Evolutionary conservation across 2,888 invertebrate species (phyloP), one percentile per base, ranked within the genome.

Genomic region (Spisula subtruncata): DNA sequence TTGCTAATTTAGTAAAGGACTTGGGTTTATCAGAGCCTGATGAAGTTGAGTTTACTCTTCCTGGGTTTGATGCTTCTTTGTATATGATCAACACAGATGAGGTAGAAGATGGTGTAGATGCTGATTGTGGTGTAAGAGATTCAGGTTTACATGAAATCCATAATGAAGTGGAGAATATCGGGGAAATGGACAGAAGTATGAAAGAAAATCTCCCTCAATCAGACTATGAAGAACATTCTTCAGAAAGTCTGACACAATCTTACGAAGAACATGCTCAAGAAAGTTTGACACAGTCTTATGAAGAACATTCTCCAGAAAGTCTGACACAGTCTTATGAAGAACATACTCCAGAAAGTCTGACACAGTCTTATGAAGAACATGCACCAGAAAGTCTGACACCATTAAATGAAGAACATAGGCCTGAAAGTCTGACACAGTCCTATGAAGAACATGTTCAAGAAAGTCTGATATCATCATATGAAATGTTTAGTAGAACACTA

Each of bases 1-100:
- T 51, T 8, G 12, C 51, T 51, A 51, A 51, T 14, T 51, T 51
- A 51, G 16, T 51, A 51, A 66, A 75, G 8, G 16, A 25, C 35
- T 14, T 32, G 35, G 16, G 16, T 48, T n/a, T 14, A 46, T 12
- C 51, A 20, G 46, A 20, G 46, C 51, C 71, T 84, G 71, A 48
- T 29, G 51, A 20, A 32, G 48, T 75, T 5, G 48, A 75, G 8
- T 75, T 84, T 66, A 51, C 75, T 32, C 20, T 51, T 32, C 14
- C 84, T 8, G 83, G 66, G 16, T 83, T 46, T 83, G 66, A 83
- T 66, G 29, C 66, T 46, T 41, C 83, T 66, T 60, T 66, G 20
- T 83, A 83, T 83, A 20, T 83, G 83, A 83, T 83, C 35, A 46
- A 83, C 1, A 83, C 56, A 29, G 56, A n/a, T 25, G 66, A 46